Evolutionary conservation across 2,113 vertebrate genomes (phyloP), one percentile per base, ranked within the genome.

Genomic region (Psilopsiagon aymara): DNA sequence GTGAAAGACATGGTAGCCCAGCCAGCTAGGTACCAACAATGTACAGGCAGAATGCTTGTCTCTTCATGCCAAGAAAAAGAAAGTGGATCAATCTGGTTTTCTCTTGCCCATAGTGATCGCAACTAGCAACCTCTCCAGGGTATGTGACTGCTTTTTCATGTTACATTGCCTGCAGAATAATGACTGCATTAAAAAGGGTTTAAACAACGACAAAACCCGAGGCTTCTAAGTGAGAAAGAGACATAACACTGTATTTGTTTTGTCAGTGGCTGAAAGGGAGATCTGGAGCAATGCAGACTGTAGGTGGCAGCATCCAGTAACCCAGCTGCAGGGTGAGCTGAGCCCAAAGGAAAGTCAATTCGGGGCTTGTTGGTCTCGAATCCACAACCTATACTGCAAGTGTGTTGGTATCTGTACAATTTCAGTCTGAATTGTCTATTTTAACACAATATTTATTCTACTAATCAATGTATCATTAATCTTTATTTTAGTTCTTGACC

Each of bases 251-350:
- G 28, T 4, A 2, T 18, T 1, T 46, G 43, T 4, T 4, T 20
- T 24, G 57, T 1, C 46, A 4, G 28, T 4, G 47, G 8, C 15
- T 3, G 75, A 23, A 11, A 1, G 13, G 2, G 27, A 9, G 41
- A 4, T 35, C 43, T 6, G 67, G 47, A 64, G 27, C 52, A 6
- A 9, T 5, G 70, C 91, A 24, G 75, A 21, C 95, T 95, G 93
- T 60, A 96, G 95, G 86, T 94, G 95, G 93, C 95, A 97, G 95
- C 85, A 96, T 60, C 55, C 79, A 66, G 80, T 4, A 37, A 41
- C 20, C 21, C 77, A 82, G 5, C 6, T 23, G 62, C 44, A 39
- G 49, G 47, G 9, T 1, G 28, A 74, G 46, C 67, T 17, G 62
- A 27, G 7, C 15, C 83, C 64, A 2, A 25, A 2, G 5, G 11